These are phyloP conservation scores for Harpalus rufipes DNA, from an alignment of 2,888 invertebrate genomes.

Conservation along the genomic window DNA sequence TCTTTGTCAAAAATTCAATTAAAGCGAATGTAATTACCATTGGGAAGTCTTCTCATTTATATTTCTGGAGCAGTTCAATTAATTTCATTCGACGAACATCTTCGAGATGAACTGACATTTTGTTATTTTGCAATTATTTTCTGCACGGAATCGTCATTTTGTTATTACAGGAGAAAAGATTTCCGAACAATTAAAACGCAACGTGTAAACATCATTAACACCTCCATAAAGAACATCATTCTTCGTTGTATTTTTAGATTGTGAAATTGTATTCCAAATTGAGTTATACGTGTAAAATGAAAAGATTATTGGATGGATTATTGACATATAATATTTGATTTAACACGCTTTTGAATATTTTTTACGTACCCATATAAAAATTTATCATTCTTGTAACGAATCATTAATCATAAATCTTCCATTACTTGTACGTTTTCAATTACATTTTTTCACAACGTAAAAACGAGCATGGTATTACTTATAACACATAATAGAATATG, in stretches of 20 bases:
- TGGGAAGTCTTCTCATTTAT: not conserved
- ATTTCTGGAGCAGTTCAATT: constrained; percentile 15
- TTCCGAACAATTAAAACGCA: constrained; percentile 59
- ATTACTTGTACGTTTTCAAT: constrained; percentile 2
- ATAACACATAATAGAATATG: not conserved
- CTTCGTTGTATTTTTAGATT: not conserved
- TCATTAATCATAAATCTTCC: constrained; percentile 16
- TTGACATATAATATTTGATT: constrained; percentile 13
- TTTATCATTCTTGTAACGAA: constrained; percentile 11
- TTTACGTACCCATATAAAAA: not conserved
- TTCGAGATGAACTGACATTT: constrained; percentile 51
- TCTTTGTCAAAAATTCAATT: constrained; percentile 43
- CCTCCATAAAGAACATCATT: constrained; percentile 4
- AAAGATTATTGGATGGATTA: not conserved
- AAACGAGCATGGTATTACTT: not conserved
- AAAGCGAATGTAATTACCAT: constrained; percentile 9
- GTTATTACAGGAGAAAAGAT: constrained; percentile 45
- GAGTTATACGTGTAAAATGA: not conserved
- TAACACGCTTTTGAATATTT: constrained; percentile 2
- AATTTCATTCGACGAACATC: not conserved
- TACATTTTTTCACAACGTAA: constrained; percentile 14
- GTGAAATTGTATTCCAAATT: constrained; percentile 14
- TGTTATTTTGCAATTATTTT: constrained; percentile 55
- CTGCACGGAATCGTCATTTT: constrained; percentile 63
- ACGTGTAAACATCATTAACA: constrained; percentile 48